These are phyloP conservation scores for Pedionomus torquatus DNA, from an alignment of 2,113 vertebrate genomes.

Conservation along the genomic window DNA sequence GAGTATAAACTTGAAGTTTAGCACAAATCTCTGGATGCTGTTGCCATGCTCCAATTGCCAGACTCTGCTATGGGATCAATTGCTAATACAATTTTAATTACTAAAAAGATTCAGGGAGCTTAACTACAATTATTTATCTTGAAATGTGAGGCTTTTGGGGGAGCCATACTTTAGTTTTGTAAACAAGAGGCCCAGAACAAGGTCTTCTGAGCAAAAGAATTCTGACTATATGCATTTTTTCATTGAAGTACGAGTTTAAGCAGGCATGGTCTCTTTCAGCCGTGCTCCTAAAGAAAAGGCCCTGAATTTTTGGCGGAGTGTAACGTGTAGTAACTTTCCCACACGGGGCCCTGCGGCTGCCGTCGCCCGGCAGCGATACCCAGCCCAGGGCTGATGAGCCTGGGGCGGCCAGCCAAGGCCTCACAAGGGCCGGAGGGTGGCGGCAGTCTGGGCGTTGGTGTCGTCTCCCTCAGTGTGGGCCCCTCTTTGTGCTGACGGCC, in stretches of 20 bases:
- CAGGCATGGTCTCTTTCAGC: rapidly evolving
- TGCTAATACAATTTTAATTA: not conserved
- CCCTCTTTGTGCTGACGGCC: rapidly evolving
- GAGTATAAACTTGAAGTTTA: not conserved
- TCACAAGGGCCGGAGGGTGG: rapidly evolving
- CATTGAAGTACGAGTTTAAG: not conserved
- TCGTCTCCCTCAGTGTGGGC: too few relatives aligned
- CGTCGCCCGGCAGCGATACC: rapidly evolving
- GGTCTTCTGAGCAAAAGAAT: too few relatives aligned
- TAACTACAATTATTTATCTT: not conserved
- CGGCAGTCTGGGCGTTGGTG: rapidly evolving
- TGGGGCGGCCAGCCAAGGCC: too few relatives aligned
- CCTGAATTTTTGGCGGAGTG: rapidly evolving
- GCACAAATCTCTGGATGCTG: rapidly evolving
- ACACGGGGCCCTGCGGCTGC: not conserved
- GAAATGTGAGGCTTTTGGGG: not conserved
- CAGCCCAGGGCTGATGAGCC: not conserved
- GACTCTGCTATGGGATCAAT: not conserved
- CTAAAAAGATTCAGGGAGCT: not conserved
- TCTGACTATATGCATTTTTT: rapidly evolving
- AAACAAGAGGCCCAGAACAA: not conserved
- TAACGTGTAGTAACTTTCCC: rapidly evolving
- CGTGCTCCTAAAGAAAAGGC: rapidly evolving
- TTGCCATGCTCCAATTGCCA: not conserved
- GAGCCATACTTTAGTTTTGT: not conserved